Conservation (phyloP, 2,888 invertebrate species). For the Erebia epiphron region DNA sequence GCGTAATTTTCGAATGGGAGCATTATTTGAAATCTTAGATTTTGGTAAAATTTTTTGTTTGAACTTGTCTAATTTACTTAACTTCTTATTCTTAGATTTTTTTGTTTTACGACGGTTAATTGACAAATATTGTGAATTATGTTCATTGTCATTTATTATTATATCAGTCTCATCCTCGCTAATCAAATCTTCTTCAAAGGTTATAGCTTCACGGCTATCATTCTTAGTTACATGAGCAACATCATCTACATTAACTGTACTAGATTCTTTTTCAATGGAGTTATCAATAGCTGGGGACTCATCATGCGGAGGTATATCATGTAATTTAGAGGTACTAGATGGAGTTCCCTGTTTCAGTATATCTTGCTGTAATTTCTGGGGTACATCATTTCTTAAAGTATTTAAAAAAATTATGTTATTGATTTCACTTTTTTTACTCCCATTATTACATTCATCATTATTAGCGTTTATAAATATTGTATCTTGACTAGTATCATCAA, state of each 20-base stretch:
- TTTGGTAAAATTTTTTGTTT: conserved; percentile 57
- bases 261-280: background rate
- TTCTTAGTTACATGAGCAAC: background rate
- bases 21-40: conserved; percentile 56
- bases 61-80: conserved; percentile 59
- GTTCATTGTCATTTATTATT: conserved; percentile 15
- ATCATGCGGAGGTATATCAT: background rate
- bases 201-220: conserved; percentile 18
- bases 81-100: conserved; percentile 49
- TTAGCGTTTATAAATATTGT: conserved; percentile 21
- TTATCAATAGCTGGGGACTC: background rate
- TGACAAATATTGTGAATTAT: conserved; percentile 10
- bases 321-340: background rate
- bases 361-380: background rate
- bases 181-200: conserved; percentile 22
- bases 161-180: conserved; percentile 24
- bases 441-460: conserved; percentile 6
- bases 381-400: background rate
- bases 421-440: background rate
- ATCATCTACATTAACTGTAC: background rate
- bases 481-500: conserved; percentile 33
- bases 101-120: conserved; percentile 19
- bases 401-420: background rate
- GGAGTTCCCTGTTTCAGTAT: background rate
- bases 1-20: conserved; percentile 40